A percentile compares a stretch with the other conserved stretches of the same genome.
Conservation (phyloP, 2,888 invertebrate genomes). For the Schizaphis graminum region DNA sequence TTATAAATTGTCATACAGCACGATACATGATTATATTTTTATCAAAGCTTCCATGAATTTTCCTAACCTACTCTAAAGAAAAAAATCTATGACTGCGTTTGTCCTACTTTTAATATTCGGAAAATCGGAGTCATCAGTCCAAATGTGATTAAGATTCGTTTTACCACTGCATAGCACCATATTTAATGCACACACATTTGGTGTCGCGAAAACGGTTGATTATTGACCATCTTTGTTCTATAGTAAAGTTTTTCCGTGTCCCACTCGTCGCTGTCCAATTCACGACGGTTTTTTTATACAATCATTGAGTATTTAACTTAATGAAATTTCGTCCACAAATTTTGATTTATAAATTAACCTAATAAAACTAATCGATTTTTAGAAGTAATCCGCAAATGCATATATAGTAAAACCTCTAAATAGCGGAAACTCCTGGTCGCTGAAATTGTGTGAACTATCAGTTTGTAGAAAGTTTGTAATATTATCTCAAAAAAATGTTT, state of each 20-base stretch:
- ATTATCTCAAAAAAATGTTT: background rate
- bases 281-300: background rate
- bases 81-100: background rate
- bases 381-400: background rate
- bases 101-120: background rate
- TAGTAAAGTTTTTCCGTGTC: background rate
- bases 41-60: background rate
- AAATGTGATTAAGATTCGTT: background rate
- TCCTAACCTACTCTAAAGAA: background rate
- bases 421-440: background rate
- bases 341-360: background rate
- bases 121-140: background rate
- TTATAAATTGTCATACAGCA: background rate
- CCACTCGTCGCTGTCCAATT: background rate
- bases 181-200: background rate
- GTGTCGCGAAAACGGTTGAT: background rate
- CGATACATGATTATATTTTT: background rate
- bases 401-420: background rate
- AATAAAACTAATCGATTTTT: background rate
- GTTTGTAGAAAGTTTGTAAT: background rate
- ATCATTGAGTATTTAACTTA: background rate
- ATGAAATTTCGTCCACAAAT: background rate
- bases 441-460: background rate
- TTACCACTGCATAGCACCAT: background rate
- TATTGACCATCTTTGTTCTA: background rate